Percentiles rank a stretch among this genome's conserved stretches.
Conservation (phyloP, 2,797 vertebrate genomes). For the Aphelocoma californica region DNA sequence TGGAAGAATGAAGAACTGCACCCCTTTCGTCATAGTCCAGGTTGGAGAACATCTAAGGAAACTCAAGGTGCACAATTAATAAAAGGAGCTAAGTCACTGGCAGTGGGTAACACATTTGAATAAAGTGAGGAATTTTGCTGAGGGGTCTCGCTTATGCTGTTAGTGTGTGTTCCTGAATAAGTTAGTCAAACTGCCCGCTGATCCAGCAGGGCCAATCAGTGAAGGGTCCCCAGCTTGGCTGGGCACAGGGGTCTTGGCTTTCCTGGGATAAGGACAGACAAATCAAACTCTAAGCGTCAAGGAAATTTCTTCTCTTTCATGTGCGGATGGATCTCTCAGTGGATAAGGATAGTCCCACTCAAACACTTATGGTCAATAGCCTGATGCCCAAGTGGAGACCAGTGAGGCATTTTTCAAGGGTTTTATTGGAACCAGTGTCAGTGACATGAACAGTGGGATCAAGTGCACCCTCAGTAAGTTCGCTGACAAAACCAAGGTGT, state of each 20-base stretch:
- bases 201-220: too few species aligned
- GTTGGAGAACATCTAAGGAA: neutral
- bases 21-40: neutral
- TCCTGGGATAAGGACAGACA: neutral
- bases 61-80: neutral
- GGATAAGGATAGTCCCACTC: neutral
- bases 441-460: neutral
- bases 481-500: neutral
- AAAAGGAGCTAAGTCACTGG: neutral
- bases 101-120: neutral
- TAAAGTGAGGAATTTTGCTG: neutral
- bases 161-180: neutral
- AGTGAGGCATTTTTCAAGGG: neutral
- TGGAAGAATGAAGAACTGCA: neutral
- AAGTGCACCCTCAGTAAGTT: neutral
- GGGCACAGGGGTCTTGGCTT: neutral
- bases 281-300: neutral
- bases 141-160: accelerated
- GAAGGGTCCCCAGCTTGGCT: neutral
- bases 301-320: neutral
- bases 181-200: neutral
- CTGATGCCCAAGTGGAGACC: neutral
- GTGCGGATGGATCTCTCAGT: too few species aligned
- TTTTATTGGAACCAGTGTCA: neutral
- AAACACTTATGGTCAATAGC: neutral